A percentile compares a stretch with the other conserved stretches of the same genome.
Evolutionary conservation across 2,113 vertebrate species (phyloP).

Genomic region (Macaca fascicularis): T2T-MFA8v1.1 NC_088378.1:80116001-80116500

Average conservation of each 20-base stretch:
- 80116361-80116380: background rate
- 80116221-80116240: slow-evolving; percentile 33
- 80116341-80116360: background rate
- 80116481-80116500: background rate
- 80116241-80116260: slow-evolving; percentile 70
- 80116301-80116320: slow-evolving; percentile 74
- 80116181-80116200: slow-evolving; percentile 73
- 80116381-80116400: background rate
- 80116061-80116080: background rate
- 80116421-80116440: background rate
- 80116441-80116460: background rate
- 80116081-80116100: background rate
- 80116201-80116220: slow-evolving; percentile 62
- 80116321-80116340: slow-evolving; percentile 71
- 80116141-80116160: slow-evolving; percentile 74
- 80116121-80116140: slow-evolving; percentile 76
- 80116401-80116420: background rate
- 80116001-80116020: background rate
- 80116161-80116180: slow-evolving; percentile 73
- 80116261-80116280: slow-evolving; percentile 76
- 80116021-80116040: background rate
- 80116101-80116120: background rate
- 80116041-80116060: background rate
- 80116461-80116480: background rate
- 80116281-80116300: slow-evolving; percentile 66